A percentile compares a stretch with the other conserved stretches of the same genome.
These are phyloP conservation scores for Chelonus formosanus DNA, from an alignment of 2,888 invertebrate species.

Conservation along the genomic window DNA sequence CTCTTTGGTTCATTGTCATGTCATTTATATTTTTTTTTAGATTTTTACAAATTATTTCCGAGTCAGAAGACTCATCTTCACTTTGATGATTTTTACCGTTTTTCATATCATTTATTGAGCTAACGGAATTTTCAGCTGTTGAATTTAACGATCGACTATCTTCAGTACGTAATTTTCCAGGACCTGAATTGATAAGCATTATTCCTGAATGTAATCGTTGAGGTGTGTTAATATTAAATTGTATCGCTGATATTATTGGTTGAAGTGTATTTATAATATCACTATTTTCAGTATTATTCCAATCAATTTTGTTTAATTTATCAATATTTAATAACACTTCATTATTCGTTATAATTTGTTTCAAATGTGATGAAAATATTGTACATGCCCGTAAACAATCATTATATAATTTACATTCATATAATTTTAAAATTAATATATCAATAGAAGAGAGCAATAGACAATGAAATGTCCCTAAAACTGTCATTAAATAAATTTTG, in stretches of 20 bases:
- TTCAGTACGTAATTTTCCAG: conserved; percentile 36
- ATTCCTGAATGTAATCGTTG: conserved; percentile 59
- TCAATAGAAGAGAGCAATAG: conserved; percentile 71
- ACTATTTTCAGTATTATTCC: conserved; percentile 23
- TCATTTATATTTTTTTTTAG: conserved; percentile 30
- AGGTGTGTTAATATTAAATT: conserved; percentile 46
- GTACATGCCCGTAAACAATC: conserved; percentile 72
- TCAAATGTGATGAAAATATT: conserved; percentile 68
- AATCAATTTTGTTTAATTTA: conserved; percentile 30
- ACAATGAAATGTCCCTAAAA: conserved; percentile 69
- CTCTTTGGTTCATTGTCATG: not conserved
- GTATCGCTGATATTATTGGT: conserved; percentile 49
- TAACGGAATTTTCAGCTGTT: no score
- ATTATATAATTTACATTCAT: conserved; percentile 70
- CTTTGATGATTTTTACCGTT: not conserved
- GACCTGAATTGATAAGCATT: conserved; percentile 57
- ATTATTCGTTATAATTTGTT: conserved; percentile 58
- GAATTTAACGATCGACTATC: no score
- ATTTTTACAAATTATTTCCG: conserved; percentile 38
- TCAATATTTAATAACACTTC: conserved; percentile 32
- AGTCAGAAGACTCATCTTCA: conserved; percentile 27
- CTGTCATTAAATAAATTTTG: conserved; percentile 73
- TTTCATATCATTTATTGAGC: not conserved
- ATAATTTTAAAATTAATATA: conserved; percentile 71
- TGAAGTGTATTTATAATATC: conserved; percentile 43